Percentiles rank a stretch among this genome's conserved stretches.
Evolutionary conservation across 2,113 vertebrate genomes (phyloP).

Genomic region (Myiozetetes cayanensis): DNA sequence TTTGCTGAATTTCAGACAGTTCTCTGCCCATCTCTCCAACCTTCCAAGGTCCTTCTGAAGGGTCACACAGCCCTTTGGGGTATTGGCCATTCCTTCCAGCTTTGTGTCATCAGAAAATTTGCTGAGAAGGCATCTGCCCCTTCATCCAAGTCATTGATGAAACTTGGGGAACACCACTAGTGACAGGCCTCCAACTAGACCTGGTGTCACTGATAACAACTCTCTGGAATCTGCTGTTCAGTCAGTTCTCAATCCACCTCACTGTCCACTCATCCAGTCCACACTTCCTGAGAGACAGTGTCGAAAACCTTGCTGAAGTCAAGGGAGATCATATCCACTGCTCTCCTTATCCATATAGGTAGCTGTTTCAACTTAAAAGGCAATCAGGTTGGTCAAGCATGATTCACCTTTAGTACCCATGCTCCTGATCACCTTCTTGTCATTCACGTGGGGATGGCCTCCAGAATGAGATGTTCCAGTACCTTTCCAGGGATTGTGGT

Average conservation of each 20-base stretch:
- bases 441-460: neutral
- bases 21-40: neutral
- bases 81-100: neutral
- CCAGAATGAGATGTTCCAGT: neutral
- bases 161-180: too few relatives aligned
- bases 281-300: neutral
- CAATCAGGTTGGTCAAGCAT: neutral
- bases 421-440: neutral
- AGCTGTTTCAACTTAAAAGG: neutral
- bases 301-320: neutral
- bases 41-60: neutral
- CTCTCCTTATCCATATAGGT: neutral
- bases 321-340: neutral
- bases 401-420: neutral
- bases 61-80: neutral
- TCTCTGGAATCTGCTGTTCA: neutral
- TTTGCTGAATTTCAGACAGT: neutral
- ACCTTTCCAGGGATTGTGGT: neutral
- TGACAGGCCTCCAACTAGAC: neutral
- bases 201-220: accelerated
- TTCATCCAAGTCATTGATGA: neutral
- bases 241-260: neutral
- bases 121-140: neutral
- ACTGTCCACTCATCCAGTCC: neutral
- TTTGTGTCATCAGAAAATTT: neutral